Base-by-base conservation (phyloP, 2,888 invertebrate genomes). In the Lysandra bellargus region DNA sequence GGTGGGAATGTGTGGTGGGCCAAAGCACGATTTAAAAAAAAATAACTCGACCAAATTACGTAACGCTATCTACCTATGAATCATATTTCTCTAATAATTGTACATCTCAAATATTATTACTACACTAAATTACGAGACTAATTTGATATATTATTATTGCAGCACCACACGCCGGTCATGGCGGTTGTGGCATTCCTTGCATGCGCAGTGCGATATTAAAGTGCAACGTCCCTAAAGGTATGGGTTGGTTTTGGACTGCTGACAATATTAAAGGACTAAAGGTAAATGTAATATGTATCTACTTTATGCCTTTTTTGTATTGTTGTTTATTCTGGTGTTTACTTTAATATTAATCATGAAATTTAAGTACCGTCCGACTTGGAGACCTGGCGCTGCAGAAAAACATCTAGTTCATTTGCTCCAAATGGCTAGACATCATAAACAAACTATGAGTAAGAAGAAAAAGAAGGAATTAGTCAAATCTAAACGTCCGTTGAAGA, bases 171-270 rank as follows among this genome's bases (percentile, higher is more conserved):
- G 92, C 93, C 86, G 94, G 94, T 80, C 94, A 94, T 85, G 88
- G 88, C 82, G 85, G 87, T 81, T 94, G 94, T 82, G 88, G 85
- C 60, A 81, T 88, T 81, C 91, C 92, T 60, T 91, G 92, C 84
- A 86, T 86, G 14, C 92, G 92, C 44, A 87, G 69, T 33, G 69
- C 69, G 17, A 69, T 69, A 33, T 69, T 69, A 69, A 69, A 69
- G 33, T 69, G 69, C 33, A 81, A 83, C 80, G 94, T 95, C 44
- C 95, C 94, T n/a, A 92, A 90, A 82, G 81, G 82, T 57, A 95
- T 94, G 94, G 95, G 95, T n/a, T 95, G 95, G 95, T 84, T 94
- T 40, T 95, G 95, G 95, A 93, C 87, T 81, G 89, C 93, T 79
- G 91, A 92, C 81, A 85, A 92, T 83, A 81, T 91, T 57, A 91